Percentiles rank a stretch among this genome's conserved stretches.
These are phyloP conservation scores for Actenoides lindsayi DNA, from an alignment of 2,113 vertebrate genomes.

Conservation along the genomic window DNA sequence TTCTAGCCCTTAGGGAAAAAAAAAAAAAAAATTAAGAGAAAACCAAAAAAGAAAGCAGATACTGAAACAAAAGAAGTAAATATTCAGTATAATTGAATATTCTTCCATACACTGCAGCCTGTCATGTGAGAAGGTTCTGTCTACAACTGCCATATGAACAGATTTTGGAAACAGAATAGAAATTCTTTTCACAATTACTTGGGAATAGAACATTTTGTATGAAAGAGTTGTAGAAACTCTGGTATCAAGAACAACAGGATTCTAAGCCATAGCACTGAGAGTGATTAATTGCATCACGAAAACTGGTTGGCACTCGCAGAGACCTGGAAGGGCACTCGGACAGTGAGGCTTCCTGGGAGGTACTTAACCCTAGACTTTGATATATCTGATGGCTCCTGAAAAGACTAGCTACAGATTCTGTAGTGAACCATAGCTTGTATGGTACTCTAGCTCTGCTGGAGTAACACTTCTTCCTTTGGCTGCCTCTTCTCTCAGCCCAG, in stretches of 20 bases:
- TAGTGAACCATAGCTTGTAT: neutral
- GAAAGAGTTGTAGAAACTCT: neutral
- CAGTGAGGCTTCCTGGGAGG: neutral
- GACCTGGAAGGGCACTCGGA: neutral
- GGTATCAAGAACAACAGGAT: neutral
- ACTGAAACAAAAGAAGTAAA: neutral
- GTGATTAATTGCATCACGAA: neutral
- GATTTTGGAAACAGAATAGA: neutral
- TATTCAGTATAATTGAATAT: neutral
- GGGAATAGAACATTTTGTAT: neutral
- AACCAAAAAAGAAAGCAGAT: neutral
- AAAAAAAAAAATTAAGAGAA: too few species aligned
- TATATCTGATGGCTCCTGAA: neutral
- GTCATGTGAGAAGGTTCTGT: neutral
- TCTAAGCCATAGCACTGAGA: neutral
- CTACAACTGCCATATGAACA: neutral
- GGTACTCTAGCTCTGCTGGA: neutral
- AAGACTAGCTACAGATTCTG: neutral
- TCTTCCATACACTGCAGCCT: neutral
- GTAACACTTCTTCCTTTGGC: neutral
- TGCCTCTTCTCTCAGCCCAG: neutral
- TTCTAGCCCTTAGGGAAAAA: neutral
- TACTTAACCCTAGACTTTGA: too few species aligned
- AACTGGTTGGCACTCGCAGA: neutral
- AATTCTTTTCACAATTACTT: neutral